Evolutionary conservation across 2,797 vertebrate genomes (phyloP).

Genomic region (Ibycter americanus): DNA sequence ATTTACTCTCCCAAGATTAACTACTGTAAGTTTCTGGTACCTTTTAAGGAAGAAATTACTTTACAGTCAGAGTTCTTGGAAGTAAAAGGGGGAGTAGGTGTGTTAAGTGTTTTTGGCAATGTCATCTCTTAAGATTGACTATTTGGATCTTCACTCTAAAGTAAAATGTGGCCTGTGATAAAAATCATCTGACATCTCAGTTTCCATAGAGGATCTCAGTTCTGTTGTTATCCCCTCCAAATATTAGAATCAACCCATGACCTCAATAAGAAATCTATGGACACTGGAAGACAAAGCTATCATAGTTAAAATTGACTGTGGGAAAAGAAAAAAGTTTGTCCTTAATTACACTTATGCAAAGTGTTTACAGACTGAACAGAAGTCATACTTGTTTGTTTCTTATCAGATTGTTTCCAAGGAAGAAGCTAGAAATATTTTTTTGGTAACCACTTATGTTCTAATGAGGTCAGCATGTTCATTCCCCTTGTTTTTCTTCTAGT

Average conservation of each 20-base stretch:
- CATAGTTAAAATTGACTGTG: not conserved
- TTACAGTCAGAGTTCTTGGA: not conserved
- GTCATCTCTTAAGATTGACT: not conserved
- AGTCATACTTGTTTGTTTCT: slow-evolving; percentile 42
- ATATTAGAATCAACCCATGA: not conserved
- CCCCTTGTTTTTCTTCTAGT: slow-evolving; percentile 53
- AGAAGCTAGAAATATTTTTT: slow-evolving; percentile 52
- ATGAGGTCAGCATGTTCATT: slow-evolving; percentile 53
- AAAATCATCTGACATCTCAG: not conserved
- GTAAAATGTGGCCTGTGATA: not conserved
- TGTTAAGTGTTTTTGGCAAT: not conserved
- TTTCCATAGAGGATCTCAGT: not conserved
- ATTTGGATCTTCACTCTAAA: not conserved
- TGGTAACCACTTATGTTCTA: slow-evolving; percentile 61
- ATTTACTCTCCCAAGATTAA: not conserved
- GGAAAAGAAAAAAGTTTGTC: not conserved
- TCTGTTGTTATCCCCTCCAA: not conserved
- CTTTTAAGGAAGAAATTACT: not conserved
- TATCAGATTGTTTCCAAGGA: slow-evolving; percentile 58
- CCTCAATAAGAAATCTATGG: not conserved
- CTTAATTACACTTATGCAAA: slow-evolving; percentile 59
- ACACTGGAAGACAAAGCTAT: not conserved
- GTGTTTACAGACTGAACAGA: slow-evolving; percentile 51
- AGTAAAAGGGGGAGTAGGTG: not conserved
- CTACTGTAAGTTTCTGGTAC: not conserved